These are phyloP conservation scores for Tangara arthus DNA, from an alignment of 2,797 vertebrate species.

Conservation along the genomic window DNA sequence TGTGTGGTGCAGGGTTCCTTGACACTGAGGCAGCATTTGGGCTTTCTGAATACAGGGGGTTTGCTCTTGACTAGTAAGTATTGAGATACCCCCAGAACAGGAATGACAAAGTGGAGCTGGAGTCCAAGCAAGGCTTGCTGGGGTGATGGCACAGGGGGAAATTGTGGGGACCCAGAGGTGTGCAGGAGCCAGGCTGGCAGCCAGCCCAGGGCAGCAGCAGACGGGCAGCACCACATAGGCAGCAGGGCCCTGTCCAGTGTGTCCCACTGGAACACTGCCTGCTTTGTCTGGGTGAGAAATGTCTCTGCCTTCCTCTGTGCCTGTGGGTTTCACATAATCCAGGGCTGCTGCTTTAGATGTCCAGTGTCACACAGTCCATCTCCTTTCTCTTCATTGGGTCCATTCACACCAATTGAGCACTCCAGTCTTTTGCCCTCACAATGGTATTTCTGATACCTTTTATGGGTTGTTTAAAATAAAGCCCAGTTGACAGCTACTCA, in stretches of 20 bases:
- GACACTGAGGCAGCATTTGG: neutral
- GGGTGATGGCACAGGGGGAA: neutral
- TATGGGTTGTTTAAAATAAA: slow-evolving; percentile 3
- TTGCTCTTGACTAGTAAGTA: neutral
- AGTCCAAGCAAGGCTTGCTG: neutral
- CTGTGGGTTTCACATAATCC: neutral
- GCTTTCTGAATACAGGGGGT: neutral
- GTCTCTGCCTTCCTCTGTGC: neutral
- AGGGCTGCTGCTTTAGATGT: neutral
- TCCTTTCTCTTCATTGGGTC: neutral
- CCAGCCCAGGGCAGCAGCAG: neutral
- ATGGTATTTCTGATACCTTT: neutral
- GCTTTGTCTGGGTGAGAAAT: neutral
- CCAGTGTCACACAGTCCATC: neutral
- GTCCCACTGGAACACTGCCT: neutral
- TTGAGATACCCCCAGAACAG: neutral
- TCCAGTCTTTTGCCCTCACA: neutral
- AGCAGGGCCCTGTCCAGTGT: neutral
- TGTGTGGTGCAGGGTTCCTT: rapidly evolving
- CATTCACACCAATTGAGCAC: neutral
- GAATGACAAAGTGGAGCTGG: neutral
- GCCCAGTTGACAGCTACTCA: neutral
- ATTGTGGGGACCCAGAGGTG: rapidly evolving
- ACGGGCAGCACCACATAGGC: neutral
- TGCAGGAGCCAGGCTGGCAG: neutral